Conservation (phyloP, 2,888 invertebrate species). For the Polydrusus cervinus region DNA sequence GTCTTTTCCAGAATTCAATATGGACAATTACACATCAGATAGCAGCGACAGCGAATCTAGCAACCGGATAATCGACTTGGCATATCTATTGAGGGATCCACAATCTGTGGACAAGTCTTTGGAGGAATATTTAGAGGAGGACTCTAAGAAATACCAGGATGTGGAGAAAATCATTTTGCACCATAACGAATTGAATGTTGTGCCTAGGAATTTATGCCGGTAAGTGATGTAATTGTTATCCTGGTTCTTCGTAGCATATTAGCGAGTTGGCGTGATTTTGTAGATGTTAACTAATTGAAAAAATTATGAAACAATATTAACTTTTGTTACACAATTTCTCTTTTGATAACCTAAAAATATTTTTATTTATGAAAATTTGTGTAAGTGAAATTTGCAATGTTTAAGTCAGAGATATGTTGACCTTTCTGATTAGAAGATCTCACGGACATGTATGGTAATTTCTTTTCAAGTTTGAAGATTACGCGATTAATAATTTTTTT, state of each 20-base stretch:
- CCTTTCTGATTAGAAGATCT: background rate
- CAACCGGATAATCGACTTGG: conserved; percentile 82
- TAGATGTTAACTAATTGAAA: too few species aligned
- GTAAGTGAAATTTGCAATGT: background rate
- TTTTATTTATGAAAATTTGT: background rate
- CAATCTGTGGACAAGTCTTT: conserved; percentile 78
- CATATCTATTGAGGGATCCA: conserved; percentile 77
- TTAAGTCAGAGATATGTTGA: background rate
- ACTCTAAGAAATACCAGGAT: conserved; percentile 76
- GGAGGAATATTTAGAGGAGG: conserved; percentile 73
- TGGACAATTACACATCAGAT: conserved; percentile 90
- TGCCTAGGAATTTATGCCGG: conserved; percentile 78
- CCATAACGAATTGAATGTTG: conserved; percentile 84
- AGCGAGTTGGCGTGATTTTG: too few species aligned
- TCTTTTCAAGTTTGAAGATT: too few species aligned
- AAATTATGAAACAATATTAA: too few species aligned
- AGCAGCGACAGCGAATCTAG: conserved; percentile 81
- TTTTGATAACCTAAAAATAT: background rate
- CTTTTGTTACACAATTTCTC: too few species aligned
- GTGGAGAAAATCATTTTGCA: conserved; percentile 87
- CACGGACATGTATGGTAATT: background rate
- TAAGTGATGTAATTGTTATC: conserved; percentile 32
- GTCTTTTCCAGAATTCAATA: conserved; percentile 64
- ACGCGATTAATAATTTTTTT: too few species aligned
- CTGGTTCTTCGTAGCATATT: too few species aligned